Conservation (phyloP, 2,797 vertebrate genomes). For the Mus minutoides region DNA sequence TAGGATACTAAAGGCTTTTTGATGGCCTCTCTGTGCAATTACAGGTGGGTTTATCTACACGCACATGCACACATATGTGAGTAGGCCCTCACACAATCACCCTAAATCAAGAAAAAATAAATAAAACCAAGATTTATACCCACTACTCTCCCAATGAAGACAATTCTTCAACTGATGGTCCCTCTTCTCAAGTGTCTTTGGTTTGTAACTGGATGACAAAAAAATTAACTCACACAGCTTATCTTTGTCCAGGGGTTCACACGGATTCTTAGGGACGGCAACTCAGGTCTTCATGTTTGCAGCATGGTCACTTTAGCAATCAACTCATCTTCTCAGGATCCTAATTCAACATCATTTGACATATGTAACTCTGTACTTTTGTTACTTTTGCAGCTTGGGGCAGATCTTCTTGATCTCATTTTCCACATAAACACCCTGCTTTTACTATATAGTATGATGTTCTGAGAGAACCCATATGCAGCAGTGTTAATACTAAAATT, state of each 20-base stretch:
- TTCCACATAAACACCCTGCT: no score
- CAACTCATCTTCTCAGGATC: background rate
- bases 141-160: background rate
- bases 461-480: background rate
- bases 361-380: background rate
- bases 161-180: no score
- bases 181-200: background rate
- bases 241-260: background rate
- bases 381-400: background rate
- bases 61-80: background rate
- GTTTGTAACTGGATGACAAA: background rate
- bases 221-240: background rate
- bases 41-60: background rate
- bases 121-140: no score
- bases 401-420: background rate
- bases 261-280: background rate
- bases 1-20: no score
- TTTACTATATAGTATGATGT: background rate
- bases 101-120: background rate
- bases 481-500: no score
- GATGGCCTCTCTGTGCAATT: background rate
- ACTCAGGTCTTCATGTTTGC: background rate
- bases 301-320: background rate
- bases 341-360: background rate
- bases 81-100: background rate